Evolutionary conservation across 2,113 vertebrate genomes (phyloP).

Genomic region (Passer montanus): DNA sequence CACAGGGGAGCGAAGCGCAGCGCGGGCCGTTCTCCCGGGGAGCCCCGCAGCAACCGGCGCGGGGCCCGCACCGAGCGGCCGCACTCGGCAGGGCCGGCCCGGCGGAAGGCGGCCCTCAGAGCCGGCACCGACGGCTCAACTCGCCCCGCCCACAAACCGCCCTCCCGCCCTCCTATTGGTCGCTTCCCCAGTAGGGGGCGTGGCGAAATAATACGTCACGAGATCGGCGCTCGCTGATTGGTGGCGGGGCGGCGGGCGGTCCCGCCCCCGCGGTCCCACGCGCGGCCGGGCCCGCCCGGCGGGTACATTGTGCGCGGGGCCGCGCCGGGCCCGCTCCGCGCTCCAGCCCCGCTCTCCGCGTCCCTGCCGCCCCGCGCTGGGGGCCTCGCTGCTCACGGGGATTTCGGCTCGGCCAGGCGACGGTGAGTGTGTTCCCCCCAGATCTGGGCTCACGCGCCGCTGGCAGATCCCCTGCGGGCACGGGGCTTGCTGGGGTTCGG

Average conservation of each 20-base stretch:
- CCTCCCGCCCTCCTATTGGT: background rate
- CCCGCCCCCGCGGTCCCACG: slow-evolving; percentile 34
- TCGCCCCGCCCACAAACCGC: background rate
- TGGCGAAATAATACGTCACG: accelerated
- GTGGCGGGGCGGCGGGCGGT: background rate
- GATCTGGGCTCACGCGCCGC: background rate
- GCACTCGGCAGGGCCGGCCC: accelerated
- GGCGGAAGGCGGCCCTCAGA: background rate
- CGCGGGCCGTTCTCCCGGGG: background rate
- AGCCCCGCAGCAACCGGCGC: accelerated
- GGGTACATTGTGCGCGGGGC: background rate
- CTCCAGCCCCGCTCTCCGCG: background rate
- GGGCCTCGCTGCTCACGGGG: background rate
- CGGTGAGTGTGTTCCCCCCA: background rate
- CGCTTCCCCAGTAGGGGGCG: accelerated
- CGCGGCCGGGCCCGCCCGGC: slow-evolving; percentile 30
- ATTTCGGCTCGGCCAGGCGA: background rate
- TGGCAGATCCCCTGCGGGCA: background rate
- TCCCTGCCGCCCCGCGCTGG: background rate
- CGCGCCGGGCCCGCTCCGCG: background rate
- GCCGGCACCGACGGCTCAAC: accelerated
- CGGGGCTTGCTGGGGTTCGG: background rate
- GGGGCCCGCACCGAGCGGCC: accelerated
- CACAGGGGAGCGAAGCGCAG: background rate
- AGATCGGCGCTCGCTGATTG: background rate